Conservation (phyloP, 2,113 vertebrate genomes). For the Varanus komodoensis region DNA sequence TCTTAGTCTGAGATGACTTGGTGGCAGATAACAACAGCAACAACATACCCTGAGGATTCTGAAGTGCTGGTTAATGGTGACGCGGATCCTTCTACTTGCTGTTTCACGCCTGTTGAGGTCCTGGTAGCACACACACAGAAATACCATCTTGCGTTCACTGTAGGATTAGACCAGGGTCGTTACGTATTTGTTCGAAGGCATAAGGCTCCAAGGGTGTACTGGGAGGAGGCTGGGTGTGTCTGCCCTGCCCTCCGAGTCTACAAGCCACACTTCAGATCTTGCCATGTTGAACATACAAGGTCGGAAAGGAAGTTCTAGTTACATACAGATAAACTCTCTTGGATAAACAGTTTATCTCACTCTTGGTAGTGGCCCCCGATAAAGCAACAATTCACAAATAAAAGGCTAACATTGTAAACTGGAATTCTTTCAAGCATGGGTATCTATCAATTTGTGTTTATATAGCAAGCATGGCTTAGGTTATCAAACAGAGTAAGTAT, state of each 20-base stretch:
- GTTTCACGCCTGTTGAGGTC: neutral
- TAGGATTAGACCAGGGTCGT: neutral
- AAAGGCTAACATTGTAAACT: neutral
- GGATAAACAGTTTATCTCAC: too few relatives aligned
- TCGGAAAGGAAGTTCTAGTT: too few relatives aligned
- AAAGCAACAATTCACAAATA: too few relatives aligned
- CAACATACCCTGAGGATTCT: neutral
- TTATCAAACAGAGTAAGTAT: neutral
- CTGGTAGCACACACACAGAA: neutral
- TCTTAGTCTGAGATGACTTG: too few relatives aligned
- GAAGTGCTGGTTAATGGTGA: neutral
- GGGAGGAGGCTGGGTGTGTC: too few relatives aligned
- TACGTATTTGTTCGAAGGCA: neutral
- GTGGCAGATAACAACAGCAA: too few relatives aligned
- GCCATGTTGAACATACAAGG: too few relatives aligned
- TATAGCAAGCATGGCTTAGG: neutral
- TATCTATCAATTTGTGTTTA: neutral
- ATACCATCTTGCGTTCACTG: neutral
- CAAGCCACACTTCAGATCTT: too few relatives aligned
- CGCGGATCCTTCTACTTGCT: neutral
- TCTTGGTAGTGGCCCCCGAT: too few relatives aligned
- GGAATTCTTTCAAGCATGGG: neutral
- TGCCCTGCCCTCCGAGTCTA: too few relatives aligned
- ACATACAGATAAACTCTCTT: too few relatives aligned
- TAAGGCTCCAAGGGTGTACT: too few relatives aligned